These are phyloP conservation scores for Trinorchestia longiramus DNA, from an alignment of 1,140 invertebrate species.

Conservation along the genomic window DNA sequence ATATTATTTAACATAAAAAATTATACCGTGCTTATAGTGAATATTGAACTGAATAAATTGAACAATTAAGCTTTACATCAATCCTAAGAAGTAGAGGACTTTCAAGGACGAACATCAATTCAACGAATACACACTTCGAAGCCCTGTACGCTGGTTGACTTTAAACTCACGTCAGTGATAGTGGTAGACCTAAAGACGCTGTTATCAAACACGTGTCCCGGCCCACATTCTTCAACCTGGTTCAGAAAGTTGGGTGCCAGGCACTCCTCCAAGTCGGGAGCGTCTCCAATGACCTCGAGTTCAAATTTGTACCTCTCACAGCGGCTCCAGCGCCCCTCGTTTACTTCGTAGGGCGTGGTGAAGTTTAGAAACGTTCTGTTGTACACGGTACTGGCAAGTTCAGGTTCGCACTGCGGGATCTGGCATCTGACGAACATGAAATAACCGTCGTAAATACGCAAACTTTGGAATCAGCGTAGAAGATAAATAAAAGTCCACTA, in stretches of 20 bases:
- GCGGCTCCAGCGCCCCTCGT: neutral
- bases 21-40: no score
- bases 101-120: neutral
- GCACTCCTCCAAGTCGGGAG: neutral
- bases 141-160: neutral
- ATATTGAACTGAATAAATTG: no score
- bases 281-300: neutral
- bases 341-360: constrained; percentile 32
- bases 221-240: neutral
- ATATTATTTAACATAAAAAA: no score
- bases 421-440: constrained; percentile 5
- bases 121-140: neutral
- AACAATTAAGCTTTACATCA: no score
- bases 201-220: constrained; percentile 37
- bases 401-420: constrained; percentile 23
- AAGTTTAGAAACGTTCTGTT: constrained; percentile 55
- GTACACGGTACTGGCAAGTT: constrained; percentile 21
- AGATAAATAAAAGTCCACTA: no score
- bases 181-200: constrained; percentile 30
- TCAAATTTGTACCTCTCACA: constrained; percentile 19
- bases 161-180: constrained; percentile 31
- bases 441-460: no score
- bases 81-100: no score
- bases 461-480: no score
- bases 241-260: neutral